These are phyloP conservation scores for Neosalanx taihuensis DNA, from an alignment of 2,797 vertebrate species.

Conservation along the genomic window DNA sequence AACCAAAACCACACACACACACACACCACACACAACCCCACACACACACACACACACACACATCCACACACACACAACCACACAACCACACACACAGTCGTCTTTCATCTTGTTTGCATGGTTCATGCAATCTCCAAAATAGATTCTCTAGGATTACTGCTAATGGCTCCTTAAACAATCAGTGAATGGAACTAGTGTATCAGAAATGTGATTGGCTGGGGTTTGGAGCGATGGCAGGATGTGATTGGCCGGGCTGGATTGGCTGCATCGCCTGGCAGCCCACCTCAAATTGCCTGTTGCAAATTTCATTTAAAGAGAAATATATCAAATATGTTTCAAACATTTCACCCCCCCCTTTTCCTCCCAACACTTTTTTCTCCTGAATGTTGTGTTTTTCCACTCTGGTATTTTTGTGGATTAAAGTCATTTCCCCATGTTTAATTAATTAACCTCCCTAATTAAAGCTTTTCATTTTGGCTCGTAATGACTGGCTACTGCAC, in stretches of 20 bases:
- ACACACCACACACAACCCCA: no score
- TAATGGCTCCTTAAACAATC: constrained; percentile 58
- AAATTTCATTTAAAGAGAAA: constrained; percentile 51
- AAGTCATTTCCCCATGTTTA: constrained; percentile 23
- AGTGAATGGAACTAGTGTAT: constrained; percentile 37
- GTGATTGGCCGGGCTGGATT: constrained; percentile 54
- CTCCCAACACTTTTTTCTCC: constrained; percentile 13
- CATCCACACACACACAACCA: constrained; percentile 2
- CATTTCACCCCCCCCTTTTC: constrained; percentile 28
- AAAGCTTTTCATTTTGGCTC: constrained; percentile 21
- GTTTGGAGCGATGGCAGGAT: constrained; percentile 46
- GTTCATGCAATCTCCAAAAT: constrained; percentile 41
- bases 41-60: no score
- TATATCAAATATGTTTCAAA: constrained; percentile 29
- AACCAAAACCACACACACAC: no score
- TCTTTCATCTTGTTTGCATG: constrained; percentile 41
- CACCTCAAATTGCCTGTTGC: constrained; percentile 41
- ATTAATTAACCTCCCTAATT: constrained; percentile 28
- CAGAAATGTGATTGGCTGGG: constrained; percentile 53
- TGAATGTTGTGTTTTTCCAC: background rate
- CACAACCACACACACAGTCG: constrained; percentile 18
- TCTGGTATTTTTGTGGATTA: constrained; percentile 32
- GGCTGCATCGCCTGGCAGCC: constrained; percentile 40
- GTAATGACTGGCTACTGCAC: constrained; percentile 16
- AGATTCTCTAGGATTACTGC: constrained; percentile 50